Base-by-base conservation (phyloP, 2,797 vertebrate species). In the Heteromormyrus szaboi region DNA sequence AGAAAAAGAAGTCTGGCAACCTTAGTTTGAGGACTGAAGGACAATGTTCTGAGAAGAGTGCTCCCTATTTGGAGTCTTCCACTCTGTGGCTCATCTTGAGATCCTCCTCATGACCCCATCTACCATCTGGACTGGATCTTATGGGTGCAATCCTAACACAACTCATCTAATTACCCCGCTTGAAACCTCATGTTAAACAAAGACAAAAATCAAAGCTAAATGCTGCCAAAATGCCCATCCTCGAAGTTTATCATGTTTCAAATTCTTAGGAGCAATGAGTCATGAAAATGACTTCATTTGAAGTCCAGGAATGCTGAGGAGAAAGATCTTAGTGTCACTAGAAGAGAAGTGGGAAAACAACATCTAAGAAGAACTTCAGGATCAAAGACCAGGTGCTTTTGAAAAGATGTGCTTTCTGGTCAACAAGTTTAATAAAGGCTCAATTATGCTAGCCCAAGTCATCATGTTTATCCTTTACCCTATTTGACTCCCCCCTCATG, bases 241-340 rank as follows among this genome's bases (percentile, higher is more conserved):
- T 25, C 51, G 14, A 50, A 87, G 86, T 87, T 87, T 65, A 68
- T 87, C 86, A 29, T 87, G 86, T 65, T 87, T 87, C 86, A 65
- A 44, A 87, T 87, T 87, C 86, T 87, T 48, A 87, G 44, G 41
- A 46, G 56, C 86, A 87, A 87, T 87, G 86, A 87, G 59, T 50
- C 56, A 22, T 87, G 59, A 65, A 87, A 87, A 87, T 87, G 51
- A 48, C 54, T 54, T 3, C 86, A 87, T 46, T 65, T 65, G 54
- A 62, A 87, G 56, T 87, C n/a, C 19, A 19, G 51, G 76, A 81
- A 46, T 86, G 48, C 85, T 37, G 85, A 86, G 19, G 86, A 87
- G 86, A 87, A 48, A 29, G 59, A 87, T 37, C 56, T 65, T n/a
- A 48, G 56, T 68, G 50, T 87, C 41, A 44, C n/a, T 65, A 2